Percentiles rank a stretch among this genome's conserved stretches.
These are phyloP conservation scores for Agapornis canus DNA, from an alignment of 2,797 vertebrate genomes.

Conservation along the genomic window DNA sequence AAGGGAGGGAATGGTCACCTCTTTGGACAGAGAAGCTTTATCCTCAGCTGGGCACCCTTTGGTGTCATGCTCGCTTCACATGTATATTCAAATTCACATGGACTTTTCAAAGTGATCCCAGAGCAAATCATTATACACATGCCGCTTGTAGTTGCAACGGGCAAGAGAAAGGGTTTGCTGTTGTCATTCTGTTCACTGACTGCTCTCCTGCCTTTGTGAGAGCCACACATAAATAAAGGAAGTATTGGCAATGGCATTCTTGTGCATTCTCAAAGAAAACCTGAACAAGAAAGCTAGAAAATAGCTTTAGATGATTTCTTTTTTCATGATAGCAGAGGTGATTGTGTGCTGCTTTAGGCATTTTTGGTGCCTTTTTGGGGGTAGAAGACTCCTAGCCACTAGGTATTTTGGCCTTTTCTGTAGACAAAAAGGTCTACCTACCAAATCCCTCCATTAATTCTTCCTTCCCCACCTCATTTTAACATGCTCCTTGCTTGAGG, in stretches of 20 bases:
- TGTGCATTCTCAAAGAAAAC: background rate
- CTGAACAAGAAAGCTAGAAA: background rate
- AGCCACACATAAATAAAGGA: background rate
- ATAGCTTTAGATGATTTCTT: background rate
- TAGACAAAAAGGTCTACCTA: background rate
- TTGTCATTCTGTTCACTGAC: background rate
- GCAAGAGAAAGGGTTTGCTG: background rate
- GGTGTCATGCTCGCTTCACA: background rate
- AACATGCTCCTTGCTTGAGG: background rate
- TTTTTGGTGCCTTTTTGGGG: background rate
- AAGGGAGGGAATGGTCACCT: background rate
- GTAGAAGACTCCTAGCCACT: background rate
- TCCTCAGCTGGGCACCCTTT: background rate
- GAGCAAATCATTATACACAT: background rate
- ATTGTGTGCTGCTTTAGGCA: background rate
- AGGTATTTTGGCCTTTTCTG: background rate
- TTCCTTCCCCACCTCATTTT: background rate
- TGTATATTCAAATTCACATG: background rate
- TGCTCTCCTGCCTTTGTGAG: slow-evolving; percentile 16
- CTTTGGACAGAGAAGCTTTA: background rate
- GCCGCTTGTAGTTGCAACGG: background rate
- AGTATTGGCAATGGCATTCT: background rate
- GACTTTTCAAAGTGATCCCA: slow-evolving; percentile 17
- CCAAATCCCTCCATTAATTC: background rate
- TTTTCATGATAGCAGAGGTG: background rate